Conservation (phyloP, 2,797 vertebrate species). For the Hephaestus fuliginosus region DNA sequence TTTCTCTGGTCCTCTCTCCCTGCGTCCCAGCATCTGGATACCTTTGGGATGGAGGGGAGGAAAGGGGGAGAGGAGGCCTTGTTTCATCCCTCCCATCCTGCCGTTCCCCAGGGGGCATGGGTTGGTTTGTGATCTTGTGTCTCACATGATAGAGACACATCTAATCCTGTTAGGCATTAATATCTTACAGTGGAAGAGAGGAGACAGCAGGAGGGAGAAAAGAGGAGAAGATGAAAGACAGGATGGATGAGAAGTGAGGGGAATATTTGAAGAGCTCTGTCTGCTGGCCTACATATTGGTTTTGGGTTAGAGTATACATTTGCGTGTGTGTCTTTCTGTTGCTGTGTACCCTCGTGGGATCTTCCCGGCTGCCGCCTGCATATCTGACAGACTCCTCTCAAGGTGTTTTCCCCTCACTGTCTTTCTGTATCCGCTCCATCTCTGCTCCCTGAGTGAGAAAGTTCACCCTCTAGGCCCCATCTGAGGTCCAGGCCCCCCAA, state of each 20-base stretch:
- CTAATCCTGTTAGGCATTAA: constrained; percentile 84
- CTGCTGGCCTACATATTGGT: constrained; percentile 66
- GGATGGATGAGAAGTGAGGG: constrained; percentile 40
- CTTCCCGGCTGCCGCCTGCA: constrained; percentile 73
- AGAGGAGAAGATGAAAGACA: constrained; percentile 69
- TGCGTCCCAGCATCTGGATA: constrained; percentile 75
- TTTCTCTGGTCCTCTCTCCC: constrained; percentile 57
- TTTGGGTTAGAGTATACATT: constrained; percentile 57
- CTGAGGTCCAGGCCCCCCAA: constrained; percentile 85
- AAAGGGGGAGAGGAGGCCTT: constrained; percentile 56
- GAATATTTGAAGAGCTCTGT: constrained; percentile 60
- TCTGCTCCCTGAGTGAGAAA: constrained; percentile 82
- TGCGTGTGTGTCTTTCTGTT: constrained; percentile 55
- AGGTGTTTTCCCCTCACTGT: constrained; percentile 80
- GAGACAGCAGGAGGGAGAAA: constrained; percentile 66
- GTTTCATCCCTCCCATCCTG: constrained; percentile 63
- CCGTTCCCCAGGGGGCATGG: constrained; percentile 62
- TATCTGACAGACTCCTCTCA: constrained; percentile 82
- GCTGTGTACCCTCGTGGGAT: constrained; percentile 75
- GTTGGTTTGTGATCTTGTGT: constrained; percentile 79
- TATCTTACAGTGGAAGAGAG: constrained; percentile 71
- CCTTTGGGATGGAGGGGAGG: constrained; percentile 71
- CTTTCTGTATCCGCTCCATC: constrained; percentile 74
- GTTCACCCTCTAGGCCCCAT: constrained; percentile 82
- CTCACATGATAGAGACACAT: constrained; percentile 83